These are phyloP conservation scores for Philonicus albiceps DNA, from an alignment of 2,888 invertebrate species.

Conservation along the genomic window DNA sequence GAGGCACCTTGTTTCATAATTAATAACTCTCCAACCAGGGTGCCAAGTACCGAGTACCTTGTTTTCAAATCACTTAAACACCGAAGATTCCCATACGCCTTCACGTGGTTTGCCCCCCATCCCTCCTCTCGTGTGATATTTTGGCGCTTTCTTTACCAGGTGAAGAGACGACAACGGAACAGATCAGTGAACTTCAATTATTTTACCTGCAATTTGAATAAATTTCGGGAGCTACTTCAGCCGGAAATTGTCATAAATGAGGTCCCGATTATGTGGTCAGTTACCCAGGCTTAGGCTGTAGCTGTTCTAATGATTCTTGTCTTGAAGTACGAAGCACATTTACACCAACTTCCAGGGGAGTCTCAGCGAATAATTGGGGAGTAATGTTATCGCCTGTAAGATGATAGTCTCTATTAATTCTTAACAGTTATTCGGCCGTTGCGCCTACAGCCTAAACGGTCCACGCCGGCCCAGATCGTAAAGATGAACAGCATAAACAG, in stretches of 20 bases:
- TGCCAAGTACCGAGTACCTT: neutral
- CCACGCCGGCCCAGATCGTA: neutral
- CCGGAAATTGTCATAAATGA: constrained; percentile 43
- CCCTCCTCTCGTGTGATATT: too few relatives aligned
- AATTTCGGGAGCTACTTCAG: constrained; percentile 18
- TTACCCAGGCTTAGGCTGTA: constrained; percentile 9
- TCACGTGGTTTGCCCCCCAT: neutral
- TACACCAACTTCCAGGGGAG: constrained; percentile 21
- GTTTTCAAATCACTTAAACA: constrained; percentile 29
- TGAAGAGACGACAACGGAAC: neutral
- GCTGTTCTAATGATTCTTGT: constrained; percentile 9
- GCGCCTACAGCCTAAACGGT: neutral
- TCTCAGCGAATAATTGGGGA: constrained; percentile 10
- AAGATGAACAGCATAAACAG: neutral
- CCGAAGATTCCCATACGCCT: neutral
- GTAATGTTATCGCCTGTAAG: neutral
- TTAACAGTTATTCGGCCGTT: constrained; percentile 23
- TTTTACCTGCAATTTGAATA: constrained; percentile 33
- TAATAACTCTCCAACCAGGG: constrained; percentile 19
- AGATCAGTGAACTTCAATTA: constrained; percentile 43
- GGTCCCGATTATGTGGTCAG: constrained; percentile 38
- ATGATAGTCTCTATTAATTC: constrained; percentile 25
- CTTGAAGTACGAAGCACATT: neutral
- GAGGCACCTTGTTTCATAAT: neutral
- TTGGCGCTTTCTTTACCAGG: neutral